These are phyloP conservation scores for Drosophila ohnishii DNA, from an alignment of 1,140 invertebrate genomes.

Conservation along the genomic window DNA sequence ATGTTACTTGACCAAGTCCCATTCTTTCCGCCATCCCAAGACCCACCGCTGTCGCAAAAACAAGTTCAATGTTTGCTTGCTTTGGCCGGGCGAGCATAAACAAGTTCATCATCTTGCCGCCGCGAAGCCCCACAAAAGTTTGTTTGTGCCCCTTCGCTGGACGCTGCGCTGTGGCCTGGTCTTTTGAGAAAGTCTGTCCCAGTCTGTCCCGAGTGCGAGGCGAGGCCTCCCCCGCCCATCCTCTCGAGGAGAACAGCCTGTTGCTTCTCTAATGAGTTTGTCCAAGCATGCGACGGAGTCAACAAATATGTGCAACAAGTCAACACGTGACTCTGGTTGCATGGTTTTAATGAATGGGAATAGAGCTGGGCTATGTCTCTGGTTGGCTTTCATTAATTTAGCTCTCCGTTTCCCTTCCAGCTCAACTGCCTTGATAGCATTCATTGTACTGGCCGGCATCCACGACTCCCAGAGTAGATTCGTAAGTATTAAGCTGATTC, in stretches of 20 bases:
- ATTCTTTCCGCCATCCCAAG: slow-evolving; percentile 16
- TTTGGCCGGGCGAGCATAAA: slow-evolving; percentile 58
- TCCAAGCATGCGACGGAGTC: slow-evolving; percentile 62
- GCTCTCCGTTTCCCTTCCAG: slow-evolving; percentile 57
- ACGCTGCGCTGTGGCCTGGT: slow-evolving; percentile 23
- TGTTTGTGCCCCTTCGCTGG: slow-evolving; percentile 69
- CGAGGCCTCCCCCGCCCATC: neutral
- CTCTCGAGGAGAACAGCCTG: slow-evolving; percentile 20
- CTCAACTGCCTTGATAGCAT: slow-evolving; percentile 81
- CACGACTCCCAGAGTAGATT: slow-evolving; percentile 75
- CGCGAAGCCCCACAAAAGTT: slow-evolving; percentile 73
- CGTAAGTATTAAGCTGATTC: slow-evolving; percentile 59
- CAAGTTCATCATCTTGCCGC: slow-evolving; percentile 64
- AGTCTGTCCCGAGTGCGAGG: slow-evolving; percentile 7
- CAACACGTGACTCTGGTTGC: slow-evolving; percentile 65
- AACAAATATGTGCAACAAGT: slow-evolving; percentile 78
- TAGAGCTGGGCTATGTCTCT: slow-evolving; percentile 12
- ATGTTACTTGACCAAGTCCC: slow-evolving; percentile 73
- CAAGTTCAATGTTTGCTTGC: slow-evolving; percentile 80
- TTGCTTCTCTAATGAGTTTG: slow-evolving; percentile 62
- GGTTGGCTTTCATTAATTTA: slow-evolving; percentile 49
- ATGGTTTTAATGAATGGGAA: slow-evolving; percentile 56
- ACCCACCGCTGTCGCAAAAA: slow-evolving; percentile 45
- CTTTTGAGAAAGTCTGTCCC: slow-evolving; percentile 63
- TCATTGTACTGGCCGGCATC: slow-evolving; percentile 70